These are phyloP conservation scores for Scaptodrosophila latifasciaeformis DNA, from an alignment of 2,888 invertebrate species.

Conservation along the genomic window DNA sequence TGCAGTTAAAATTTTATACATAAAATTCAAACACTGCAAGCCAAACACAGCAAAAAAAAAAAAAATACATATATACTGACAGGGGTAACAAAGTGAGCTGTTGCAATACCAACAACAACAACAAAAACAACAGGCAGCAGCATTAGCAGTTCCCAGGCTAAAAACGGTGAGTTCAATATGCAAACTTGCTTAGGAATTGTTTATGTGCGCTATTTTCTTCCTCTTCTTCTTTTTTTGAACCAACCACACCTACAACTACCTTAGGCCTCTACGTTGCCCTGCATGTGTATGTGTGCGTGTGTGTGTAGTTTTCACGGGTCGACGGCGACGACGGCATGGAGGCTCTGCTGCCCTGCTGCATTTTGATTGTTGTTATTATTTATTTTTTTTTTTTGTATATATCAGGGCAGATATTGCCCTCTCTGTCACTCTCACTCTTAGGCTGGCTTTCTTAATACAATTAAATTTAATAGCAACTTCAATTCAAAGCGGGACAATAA, in stretches of 20 bases:
- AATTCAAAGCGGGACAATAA: conserved; percentile 55
- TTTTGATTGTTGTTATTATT: conserved; percentile 14
- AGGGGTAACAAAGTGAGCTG: too few species aligned
- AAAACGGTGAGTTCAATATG: too few species aligned
- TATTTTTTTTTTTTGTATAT: too few species aligned
- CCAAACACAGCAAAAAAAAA: conserved; percentile 19
- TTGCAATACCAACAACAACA: neutral
- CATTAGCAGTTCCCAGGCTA: too few species aligned
- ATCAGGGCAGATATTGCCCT: conserved; percentile 25
- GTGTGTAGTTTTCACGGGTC: conserved; percentile 3
- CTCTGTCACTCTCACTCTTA: conserved; percentile 6
- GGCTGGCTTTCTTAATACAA: conserved; percentile 32
- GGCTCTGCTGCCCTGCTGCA: conserved; percentile 15
- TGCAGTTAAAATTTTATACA: conserved; percentile 44
- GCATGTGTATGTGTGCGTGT: conserved; percentile 18
- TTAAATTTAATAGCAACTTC: conserved; percentile 50
- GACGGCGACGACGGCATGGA: too few species aligned
- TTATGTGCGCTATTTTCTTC: neutral
- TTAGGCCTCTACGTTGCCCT: conserved; percentile 12
- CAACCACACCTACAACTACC: neutral
- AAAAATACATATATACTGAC: too few species aligned
- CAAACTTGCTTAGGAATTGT: too few species aligned
- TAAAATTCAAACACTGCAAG: conserved; percentile 32
- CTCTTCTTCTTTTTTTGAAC: too few species aligned
- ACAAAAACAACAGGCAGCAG: neutral